phyloP scores from a whole-genome alignment of 2,888 invertebrate species.

The Caenorhabditis angaria region DNA sequence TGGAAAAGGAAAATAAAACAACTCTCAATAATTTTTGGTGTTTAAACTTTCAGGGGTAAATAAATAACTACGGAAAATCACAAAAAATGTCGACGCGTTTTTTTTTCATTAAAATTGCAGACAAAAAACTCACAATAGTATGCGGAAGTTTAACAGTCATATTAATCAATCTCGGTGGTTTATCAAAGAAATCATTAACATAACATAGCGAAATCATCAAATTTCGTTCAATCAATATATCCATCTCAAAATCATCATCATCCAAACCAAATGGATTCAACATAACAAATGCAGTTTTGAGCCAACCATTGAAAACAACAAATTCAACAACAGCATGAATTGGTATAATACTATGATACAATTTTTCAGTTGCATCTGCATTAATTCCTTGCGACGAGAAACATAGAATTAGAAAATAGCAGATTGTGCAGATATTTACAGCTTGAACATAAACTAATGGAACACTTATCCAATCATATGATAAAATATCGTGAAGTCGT shows the following conservation, averaged over 20 bases:
- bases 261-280: conserved; percentile 63
- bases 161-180: conserved; percentile 49
- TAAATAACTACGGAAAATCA: too few relatives aligned
- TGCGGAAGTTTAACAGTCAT: conserved; percentile 48
- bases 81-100: too few relatives aligned
- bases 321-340: conserved; percentile 52
- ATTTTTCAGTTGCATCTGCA: conserved; percentile 13
- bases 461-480: conserved; percentile 56
- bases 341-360: conserved; percentile 44
- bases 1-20: conserved; percentile 16
- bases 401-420: conserved; percentile 49
- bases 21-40: neutral
- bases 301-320: conserved; percentile 56
- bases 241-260: conserved; percentile 64
- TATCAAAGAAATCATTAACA: conserved; percentile 55
- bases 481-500: conserved; percentile 55
- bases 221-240: conserved; percentile 58
- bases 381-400: conserved; percentile 47
- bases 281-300: conserved; percentile 58
- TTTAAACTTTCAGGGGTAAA: neutral
- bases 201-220: conserved; percentile 48
- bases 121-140: conserved; percentile 36
- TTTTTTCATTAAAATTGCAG: too few relatives aligned
- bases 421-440: conserved; percentile 46
- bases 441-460: conserved; percentile 58